Percentiles rank a stretch among this genome's conserved stretches.
Evolutionary conservation across 2,888 invertebrate genomes (phyloP).

Genomic region (Melanargia galathea): DNA sequence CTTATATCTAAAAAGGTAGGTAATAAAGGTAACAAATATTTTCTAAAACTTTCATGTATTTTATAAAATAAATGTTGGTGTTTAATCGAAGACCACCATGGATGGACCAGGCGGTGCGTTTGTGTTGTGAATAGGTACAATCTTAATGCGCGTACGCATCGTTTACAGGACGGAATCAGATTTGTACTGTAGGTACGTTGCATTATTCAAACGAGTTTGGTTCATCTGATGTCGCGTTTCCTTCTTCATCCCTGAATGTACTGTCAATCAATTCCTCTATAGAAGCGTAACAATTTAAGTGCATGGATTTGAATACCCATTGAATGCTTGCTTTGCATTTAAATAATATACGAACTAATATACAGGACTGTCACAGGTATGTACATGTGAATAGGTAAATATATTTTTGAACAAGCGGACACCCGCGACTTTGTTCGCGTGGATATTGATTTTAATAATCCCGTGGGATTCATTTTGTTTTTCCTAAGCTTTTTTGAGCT

Average conservation of each 20-base stretch:
- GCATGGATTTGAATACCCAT: neutral
- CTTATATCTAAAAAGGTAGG: too few species aligned
- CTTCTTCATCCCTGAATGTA: slow-evolving; percentile 36
- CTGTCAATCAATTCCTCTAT: slow-evolving; percentile 41
- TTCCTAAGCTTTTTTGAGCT: too few species aligned
- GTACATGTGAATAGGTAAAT: too few species aligned
- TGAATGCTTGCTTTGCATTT: neutral
- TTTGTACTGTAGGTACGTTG: slow-evolving; percentile 36
- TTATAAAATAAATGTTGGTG: too few species aligned
- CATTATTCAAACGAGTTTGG: slow-evolving; percentile 40
- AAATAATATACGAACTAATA: too few species aligned
- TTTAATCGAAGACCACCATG: slow-evolving; percentile 17
- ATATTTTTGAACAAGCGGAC: too few species aligned
- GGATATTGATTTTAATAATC: too few species aligned
- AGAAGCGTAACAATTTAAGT: slow-evolving; percentile 17
- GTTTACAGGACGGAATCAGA: slow-evolving; percentile 44
- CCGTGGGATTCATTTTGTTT: too few species aligned
- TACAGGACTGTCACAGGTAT: too few species aligned
- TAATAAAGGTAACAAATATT: neutral
- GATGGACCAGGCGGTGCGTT: slow-evolving; percentile 34
- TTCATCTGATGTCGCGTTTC: slow-evolving; percentile 36
- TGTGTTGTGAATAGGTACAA: slow-evolving; percentile 44
- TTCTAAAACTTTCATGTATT: too few species aligned
- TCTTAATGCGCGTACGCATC: slow-evolving; percentile 48
- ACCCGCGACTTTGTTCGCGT: too few species aligned